Conservation (phyloP, 1,140 invertebrate genomes). For the Schlechtendalia chinensis region DNA sequence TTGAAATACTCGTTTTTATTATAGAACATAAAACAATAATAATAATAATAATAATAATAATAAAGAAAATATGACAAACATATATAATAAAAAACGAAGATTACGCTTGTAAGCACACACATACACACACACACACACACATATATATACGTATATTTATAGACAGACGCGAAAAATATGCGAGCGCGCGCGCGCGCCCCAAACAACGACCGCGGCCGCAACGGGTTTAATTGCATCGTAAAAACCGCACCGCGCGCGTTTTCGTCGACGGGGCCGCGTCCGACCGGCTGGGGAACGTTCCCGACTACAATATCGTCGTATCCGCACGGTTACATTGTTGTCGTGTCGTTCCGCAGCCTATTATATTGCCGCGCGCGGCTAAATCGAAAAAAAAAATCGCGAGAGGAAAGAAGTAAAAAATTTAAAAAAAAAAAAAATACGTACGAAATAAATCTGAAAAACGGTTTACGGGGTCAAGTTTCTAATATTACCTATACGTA, state of each 20-base stretch:
- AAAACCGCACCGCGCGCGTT: slow-evolving; percentile 4
- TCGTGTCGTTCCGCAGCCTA: too few relatives aligned
- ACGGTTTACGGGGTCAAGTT: slow-evolving; percentile 36
- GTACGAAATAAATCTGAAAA: slow-evolving; percentile 37
- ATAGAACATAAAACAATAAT: slow-evolving; percentile 11
- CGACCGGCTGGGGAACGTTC: slow-evolving; percentile 17
- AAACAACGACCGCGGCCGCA: slow-evolving; percentile 28
- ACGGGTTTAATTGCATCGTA: slow-evolving; percentile 45
- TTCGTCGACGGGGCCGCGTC: too few relatives aligned
- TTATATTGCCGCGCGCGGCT: background rate
- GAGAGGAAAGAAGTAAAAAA: slow-evolving; percentile 19
- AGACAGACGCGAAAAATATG: slow-evolving; percentile 30
- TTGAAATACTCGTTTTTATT: background rate
- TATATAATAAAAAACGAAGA: slow-evolving; percentile 16
- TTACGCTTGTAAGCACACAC: background rate
- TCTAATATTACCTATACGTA: background rate
- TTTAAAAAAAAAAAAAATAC: background rate
- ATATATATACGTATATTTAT: slow-evolving; percentile 27
- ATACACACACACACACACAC: background rate
- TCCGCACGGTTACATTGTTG: slow-evolving; percentile 34
- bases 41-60: background rate
- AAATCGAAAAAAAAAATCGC: slow-evolving; percentile 12
- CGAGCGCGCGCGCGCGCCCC: slow-evolving; percentile 28
- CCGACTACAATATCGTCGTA: slow-evolving; percentile 38
- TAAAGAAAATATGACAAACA: background rate